A percentile compares a stretch with the other conserved stretches of the same genome.
These are phyloP conservation scores for Mesoligia furuncula DNA, from an alignment of 2,888 invertebrate species.

Conservation along the genomic window DNA sequence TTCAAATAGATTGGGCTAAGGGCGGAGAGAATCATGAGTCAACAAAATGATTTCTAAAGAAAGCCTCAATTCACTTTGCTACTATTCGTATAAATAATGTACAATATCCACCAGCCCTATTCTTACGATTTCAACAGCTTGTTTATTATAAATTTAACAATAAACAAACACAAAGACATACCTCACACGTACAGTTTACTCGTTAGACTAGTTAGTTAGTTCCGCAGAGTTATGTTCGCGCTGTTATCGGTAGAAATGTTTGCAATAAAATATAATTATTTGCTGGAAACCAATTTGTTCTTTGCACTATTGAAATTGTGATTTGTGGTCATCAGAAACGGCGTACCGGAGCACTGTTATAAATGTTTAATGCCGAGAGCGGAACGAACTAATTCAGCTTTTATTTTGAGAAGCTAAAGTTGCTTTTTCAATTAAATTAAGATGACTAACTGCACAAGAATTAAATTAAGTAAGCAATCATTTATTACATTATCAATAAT, in stretches of 20 bases:
- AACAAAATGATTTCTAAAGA: neutral
- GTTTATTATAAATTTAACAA: constrained; percentile 63
- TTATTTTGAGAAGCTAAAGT: constrained; percentile 13
- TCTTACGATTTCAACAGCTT: constrained; percentile 42
- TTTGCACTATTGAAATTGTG: constrained; percentile 80
- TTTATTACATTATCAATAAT: constrained; percentile 47
- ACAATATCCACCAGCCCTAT: constrained; percentile 1
- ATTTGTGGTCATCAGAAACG: constrained; percentile 76
- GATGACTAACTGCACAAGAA: constrained; percentile 26
- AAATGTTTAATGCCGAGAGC: constrained; percentile 37
- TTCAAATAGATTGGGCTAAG: neutral
- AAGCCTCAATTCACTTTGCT: neutral
- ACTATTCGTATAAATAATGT: constrained; percentile 21
- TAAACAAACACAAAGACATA: constrained; percentile 65
- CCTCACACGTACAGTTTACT: constrained; percentile 66
- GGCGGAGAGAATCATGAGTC: too few species aligned
- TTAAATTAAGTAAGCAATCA: constrained; percentile 39
- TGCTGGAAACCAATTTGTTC: constrained; percentile 86
- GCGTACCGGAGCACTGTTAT: constrained; percentile 62
- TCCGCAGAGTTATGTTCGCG: constrained; percentile 81
- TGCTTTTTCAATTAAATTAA: constrained; percentile 13
- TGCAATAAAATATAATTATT: constrained; percentile 89
- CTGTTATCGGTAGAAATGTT: constrained; percentile 80
- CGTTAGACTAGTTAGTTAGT: constrained; percentile 82
- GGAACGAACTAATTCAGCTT: constrained; percentile 27